Evolutionary conservation across 2,888 invertebrate species (phyloP).

Genomic region (Resseliella maxima): DNA sequence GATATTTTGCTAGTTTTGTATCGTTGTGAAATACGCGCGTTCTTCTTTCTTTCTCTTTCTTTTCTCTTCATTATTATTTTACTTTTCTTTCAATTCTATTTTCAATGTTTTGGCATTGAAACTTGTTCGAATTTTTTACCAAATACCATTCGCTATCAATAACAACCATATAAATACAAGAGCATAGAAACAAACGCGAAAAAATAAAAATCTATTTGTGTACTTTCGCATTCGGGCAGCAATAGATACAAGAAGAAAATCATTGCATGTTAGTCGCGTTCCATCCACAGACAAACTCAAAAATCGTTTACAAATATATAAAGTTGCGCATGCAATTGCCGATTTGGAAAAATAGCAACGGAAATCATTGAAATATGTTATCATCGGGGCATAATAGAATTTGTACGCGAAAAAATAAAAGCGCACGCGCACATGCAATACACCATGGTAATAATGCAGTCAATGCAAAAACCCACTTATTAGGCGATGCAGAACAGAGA

Average conservation of each 20-base stretch:
- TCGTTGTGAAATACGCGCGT: neutral
- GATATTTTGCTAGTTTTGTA: neutral
- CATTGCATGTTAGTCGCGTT: neutral
- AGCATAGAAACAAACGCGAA: neutral
- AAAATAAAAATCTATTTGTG: neutral
- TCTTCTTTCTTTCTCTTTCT: neutral
- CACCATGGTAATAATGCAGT: no score
- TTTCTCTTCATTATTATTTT: no score
- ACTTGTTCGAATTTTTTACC: conserved; percentile 9
- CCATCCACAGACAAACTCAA: neutral
- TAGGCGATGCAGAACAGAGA: conserved; percentile 40
- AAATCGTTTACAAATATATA: neutral
- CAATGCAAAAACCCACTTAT: conserved; percentile 35
- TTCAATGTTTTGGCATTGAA: conserved; percentile 37
- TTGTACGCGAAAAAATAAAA: neutral
- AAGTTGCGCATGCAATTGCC: neutral
- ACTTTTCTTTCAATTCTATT: neutral
- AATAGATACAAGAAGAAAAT: neutral
- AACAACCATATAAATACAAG: no score
- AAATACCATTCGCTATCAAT: conserved; percentile 8
- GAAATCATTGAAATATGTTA: neutral
- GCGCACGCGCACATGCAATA: no score
- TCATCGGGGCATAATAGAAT: neutral
- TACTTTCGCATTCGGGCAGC: neutral
- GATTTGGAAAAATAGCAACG: neutral